Base-by-base conservation (phyloP, 2,888 invertebrate genomes). In the Nymphalis c-album region DNA sequence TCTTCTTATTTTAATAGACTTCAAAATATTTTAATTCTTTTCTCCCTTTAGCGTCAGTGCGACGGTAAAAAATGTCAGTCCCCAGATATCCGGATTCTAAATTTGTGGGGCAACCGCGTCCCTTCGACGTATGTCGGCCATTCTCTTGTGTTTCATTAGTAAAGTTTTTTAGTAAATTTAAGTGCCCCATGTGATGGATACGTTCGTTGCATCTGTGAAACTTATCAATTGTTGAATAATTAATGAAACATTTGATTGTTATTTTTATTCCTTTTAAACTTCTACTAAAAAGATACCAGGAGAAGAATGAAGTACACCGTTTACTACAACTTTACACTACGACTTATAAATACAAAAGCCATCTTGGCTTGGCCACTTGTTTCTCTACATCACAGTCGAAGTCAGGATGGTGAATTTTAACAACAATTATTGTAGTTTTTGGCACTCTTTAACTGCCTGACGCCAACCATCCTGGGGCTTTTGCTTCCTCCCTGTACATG, bases 81-180 rank as follows among this genome's bases (percentile, higher is more conserved):
- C 84, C 86, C 84, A 80, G 80, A 87, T 88, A 88, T 91, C 89
- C 88, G 85, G 81, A 78, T 80, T 88, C 90, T 87, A 90, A 88
- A 90, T 88, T 81, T 74, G 88, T 85, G 71, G 67, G 76, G 74
- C 72, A 76, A 76, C 76, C 75, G 78, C 75, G 77, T 73, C 76
- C 75, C 81, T 80, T 78, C 84, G 85, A 86, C 87, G 80, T 82
- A 76, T 76, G 77, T 80, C 76, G 77, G 80, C 75, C 80, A 78
- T 78, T 80, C 72, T 72, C 64, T 73, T 6, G 26, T 47, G 60
- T 65, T 53, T 60, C 60, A 64, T 64, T 64, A 64, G 64, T 59
- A 57, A n/a, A 17, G 40, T 58, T 64, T 64, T 58, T 57, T 57
- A 18, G 35, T 58, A 48, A 59, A 64, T 50, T 61, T 57, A 53